Conservation (phyloP, 1,140 invertebrate genomes). For the Catajapyx aquilonaris region DNA sequence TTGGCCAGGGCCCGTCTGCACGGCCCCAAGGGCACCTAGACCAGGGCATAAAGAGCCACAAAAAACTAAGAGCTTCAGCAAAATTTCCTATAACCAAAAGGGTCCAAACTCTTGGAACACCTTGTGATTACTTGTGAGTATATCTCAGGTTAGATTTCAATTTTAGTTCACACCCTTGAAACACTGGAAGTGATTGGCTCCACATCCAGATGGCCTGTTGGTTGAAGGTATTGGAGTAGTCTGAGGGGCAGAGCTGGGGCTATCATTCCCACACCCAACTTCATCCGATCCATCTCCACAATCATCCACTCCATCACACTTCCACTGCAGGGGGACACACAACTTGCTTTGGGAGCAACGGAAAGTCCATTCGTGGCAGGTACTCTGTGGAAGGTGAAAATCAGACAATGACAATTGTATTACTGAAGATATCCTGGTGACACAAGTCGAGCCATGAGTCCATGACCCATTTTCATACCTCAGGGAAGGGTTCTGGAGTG, state of each 20-base stretch:
- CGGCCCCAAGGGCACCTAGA: no score
- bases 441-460: no score
- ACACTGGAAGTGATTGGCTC: slow-evolving; percentile 48
- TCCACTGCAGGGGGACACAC: slow-evolving; percentile 71
- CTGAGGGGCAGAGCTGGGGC: slow-evolving; percentile 19
- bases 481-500: background rate
- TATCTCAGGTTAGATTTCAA: no score
- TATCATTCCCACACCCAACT: slow-evolving; percentile 29
- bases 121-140: no score
- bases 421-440: no score
- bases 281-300: slow-evolving; percentile 64
- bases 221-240: slow-evolving; percentile 18
- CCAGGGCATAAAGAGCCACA: no score
- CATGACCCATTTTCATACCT: background rate
- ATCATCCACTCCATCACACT: slow-evolving; percentile 46
- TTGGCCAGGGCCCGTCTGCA: no score
- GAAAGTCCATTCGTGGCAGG: slow-evolving; percentile 56
- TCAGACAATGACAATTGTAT: slow-evolving; percentile 12
- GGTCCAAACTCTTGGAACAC: no score
- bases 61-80: no score
- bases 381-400: slow-evolving; percentile 16
- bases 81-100: no score
- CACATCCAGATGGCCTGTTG: slow-evolving; percentile 24
- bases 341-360: slow-evolving; percentile 40
- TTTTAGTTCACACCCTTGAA: slow-evolving; percentile 24